A percentile compares a stretch with the other conserved stretches of the same genome.
These are phyloP conservation scores for Bombus haemorrhoidalis DNA, from an alignment of 1,140 invertebrate species.

Conservation along the genomic window DNA sequence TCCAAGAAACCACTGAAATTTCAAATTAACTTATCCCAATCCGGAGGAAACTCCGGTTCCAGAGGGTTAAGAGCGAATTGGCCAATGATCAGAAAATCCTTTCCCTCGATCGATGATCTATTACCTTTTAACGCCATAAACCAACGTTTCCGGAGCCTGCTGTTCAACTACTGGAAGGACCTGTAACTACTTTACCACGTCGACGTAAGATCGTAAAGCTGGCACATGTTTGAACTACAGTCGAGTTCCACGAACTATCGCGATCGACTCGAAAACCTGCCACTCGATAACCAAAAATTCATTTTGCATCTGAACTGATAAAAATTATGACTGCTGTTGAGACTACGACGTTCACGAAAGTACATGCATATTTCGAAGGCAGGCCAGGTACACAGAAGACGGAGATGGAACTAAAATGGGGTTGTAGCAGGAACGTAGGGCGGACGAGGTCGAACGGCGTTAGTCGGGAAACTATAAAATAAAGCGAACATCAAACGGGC, in stretches of 20 bases:
- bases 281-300: slow-evolving; percentile 57
- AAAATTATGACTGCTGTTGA: slow-evolving; percentile 48
- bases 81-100: background rate
- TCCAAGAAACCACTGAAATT: background rate
- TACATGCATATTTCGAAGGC: background rate
- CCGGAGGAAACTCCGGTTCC: background rate
- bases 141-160: background rate
- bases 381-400: background rate
- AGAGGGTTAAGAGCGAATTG: background rate
- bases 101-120: slow-evolving; percentile 13
- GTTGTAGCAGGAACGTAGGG: background rate
- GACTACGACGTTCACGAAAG: background rate
- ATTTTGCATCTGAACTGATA: slow-evolving; percentile 37
- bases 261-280: slow-evolving; percentile 35
- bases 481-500: slow-evolving; percentile 40
- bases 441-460: background rate
- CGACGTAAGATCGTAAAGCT: slow-evolving; percentile 61
- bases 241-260: slow-evolving; percentile 53
- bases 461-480: slow-evolving; percentile 38
- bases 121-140: slow-evolving; percentile 6
- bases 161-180: background rate
- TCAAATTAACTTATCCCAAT: background rate
- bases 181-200: slow-evolving; percentile 56
- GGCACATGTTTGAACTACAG: slow-evolving; percentile 47
- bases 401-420: background rate